Evolutionary conservation across 2,113 vertebrate genomes (phyloP).

Genomic region (Rhinogobius similis): DNA sequence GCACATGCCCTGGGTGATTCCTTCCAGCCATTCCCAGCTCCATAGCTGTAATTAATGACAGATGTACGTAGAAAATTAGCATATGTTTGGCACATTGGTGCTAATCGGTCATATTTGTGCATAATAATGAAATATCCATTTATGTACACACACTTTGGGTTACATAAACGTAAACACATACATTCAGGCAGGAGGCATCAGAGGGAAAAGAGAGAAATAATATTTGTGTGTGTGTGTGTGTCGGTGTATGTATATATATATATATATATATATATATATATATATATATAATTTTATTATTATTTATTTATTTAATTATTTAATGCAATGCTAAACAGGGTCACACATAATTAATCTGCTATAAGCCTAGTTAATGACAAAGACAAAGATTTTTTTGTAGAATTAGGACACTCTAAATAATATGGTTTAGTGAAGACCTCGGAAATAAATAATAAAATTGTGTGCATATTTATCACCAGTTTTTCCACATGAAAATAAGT

Average conservation of each 20-base stretch:
- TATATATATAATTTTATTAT: no score
- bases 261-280: no score
- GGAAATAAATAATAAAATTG: no score
- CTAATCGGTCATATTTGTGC: conserved; percentile 73
- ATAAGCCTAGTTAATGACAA: not conserved
- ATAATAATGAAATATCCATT: conserved; percentile 71
- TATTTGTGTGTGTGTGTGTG: not conserved
- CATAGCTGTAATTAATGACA: conserved; percentile 80
- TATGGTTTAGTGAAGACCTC: no score
- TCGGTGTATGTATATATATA: no score
- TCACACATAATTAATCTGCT: not conserved
- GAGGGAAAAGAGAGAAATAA: conserved; percentile 32
- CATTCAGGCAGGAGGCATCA: conserved; percentile 36
- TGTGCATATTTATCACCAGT: no score
- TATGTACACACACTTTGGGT: conserved; percentile 52
- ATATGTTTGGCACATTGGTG: conserved; percentile 77
- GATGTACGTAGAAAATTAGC: conserved; percentile 77
- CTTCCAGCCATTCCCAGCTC: conserved; percentile 73
- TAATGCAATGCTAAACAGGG: not conserved
- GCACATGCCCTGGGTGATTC: conserved; percentile 62
- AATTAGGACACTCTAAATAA: not conserved
- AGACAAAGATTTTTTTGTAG: not conserved
- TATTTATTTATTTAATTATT: no score
- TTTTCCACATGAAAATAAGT: not conserved
- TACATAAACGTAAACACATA: not conserved